Evolutionary conservation across 2,888 invertebrate species (phyloP).

Genomic region (Lasioglossum zephyrum): DNA sequence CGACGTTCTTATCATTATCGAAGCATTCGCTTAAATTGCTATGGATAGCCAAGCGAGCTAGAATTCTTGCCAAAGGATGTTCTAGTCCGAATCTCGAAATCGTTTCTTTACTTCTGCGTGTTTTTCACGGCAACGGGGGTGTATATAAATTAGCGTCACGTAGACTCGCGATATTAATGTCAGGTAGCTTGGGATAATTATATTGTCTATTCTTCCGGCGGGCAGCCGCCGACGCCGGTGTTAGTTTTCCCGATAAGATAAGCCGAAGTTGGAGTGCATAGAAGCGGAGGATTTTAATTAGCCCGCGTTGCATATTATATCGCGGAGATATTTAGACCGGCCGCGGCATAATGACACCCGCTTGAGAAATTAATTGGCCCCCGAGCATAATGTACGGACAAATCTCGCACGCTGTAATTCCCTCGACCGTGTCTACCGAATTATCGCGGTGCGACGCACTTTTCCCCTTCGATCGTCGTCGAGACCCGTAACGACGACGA

Average conservation of each 20-base stretch:
- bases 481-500: neutral
- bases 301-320: constrained; percentile 56
- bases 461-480: constrained; percentile 18
- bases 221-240: constrained; percentile 38
- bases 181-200: constrained; percentile 50
- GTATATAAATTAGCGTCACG: constrained; percentile 53
- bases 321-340: constrained; percentile 50
- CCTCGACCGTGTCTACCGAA: constrained; percentile 8
- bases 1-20: too few species aligned
- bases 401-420: constrained; percentile 56
- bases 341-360: constrained; percentile 33
- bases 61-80: neutral
- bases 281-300: constrained; percentile 62
- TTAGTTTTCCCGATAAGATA: constrained; percentile 60
- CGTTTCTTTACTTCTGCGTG: neutral
- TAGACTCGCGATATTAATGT: constrained; percentile 47
- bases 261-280: constrained; percentile 59
- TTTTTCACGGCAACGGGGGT: neutral
- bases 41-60: too few species aligned
- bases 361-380: constrained; percentile 59
- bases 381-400: constrained; percentile 50
- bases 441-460: constrained; percentile 12
- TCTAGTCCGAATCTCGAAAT: neutral
- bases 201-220: constrained; percentile 60
- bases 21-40: too few species aligned